A percentile compares a stretch with the other conserved stretches of the same genome.
Evolutionary conservation across 1,140 invertebrate species (phyloP).

Genomic region (Drosophila miranda): DNA sequence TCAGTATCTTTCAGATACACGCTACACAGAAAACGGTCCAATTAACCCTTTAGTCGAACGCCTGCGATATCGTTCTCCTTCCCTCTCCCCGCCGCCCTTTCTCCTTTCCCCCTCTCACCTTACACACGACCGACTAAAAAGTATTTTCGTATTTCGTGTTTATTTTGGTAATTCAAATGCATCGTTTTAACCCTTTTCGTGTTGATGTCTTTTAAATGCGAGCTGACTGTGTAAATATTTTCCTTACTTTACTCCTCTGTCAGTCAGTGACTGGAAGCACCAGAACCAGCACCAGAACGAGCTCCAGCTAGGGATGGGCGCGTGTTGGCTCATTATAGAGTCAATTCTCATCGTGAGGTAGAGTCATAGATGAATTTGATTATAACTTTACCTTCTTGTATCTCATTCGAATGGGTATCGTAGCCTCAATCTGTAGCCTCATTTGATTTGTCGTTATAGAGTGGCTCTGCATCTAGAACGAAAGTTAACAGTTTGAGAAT

Average conservation of each 20-base stretch:
- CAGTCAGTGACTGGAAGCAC: slow-evolving; percentile 34
- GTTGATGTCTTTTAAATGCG: slow-evolving; percentile 72
- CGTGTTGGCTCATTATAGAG: too few relatives aligned
- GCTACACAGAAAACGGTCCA: slow-evolving; percentile 54
- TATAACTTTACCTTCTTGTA: too few relatives aligned
- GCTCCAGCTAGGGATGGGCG: background rate
- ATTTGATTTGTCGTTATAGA: too few relatives aligned
- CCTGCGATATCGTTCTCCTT: background rate
- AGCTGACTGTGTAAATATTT: slow-evolving; percentile 72
- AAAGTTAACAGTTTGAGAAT: too few relatives aligned
- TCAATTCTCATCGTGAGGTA: too few relatives aligned
- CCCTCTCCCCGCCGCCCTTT: too few relatives aligned
- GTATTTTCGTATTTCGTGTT: slow-evolving; percentile 71
- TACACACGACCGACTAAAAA: slow-evolving; percentile 40
- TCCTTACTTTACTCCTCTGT: slow-evolving; percentile 42
- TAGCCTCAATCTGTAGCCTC: too few relatives aligned
- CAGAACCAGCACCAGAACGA: slow-evolving; percentile 9
- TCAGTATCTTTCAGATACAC: slow-evolving; percentile 62
- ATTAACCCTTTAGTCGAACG: slow-evolving; percentile 60
- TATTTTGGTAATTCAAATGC: slow-evolving; percentile 78
- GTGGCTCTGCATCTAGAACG: too few relatives aligned
- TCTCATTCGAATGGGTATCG: too few relatives aligned
- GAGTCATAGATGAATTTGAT: too few relatives aligned
- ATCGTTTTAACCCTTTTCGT: slow-evolving; percentile 70
- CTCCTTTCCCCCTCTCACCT: slow-evolving; percentile 12